These are phyloP conservation scores for Tenthredo livida DNA, from an alignment of 2,888 invertebrate genomes.

Conservation along the genomic window DNA sequence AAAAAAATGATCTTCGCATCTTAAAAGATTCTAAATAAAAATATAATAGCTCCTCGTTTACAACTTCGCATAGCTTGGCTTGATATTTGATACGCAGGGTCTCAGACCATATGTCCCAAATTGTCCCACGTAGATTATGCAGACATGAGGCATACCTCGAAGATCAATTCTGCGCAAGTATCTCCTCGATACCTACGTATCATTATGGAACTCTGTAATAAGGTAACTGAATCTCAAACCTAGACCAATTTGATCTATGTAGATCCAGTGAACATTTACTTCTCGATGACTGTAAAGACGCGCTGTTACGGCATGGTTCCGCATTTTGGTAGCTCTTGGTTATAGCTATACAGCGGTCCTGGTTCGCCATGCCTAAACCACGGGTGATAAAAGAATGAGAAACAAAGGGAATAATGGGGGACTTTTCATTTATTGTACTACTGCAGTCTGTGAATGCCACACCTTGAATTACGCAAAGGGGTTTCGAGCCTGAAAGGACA, in stretches of 20 bases:
- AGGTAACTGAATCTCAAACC: not conserved
- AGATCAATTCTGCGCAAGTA: not conserved
- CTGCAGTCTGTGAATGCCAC: constrained; percentile 50
- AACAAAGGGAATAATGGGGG: constrained; percentile 44
- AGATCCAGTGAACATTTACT: not conserved
- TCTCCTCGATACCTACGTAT: not conserved
- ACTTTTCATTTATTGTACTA: constrained; percentile 39
- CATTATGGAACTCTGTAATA: not conserved
- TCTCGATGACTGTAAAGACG: not conserved
- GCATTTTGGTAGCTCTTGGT: not conserved
- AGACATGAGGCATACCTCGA: not conserved
- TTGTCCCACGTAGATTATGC: not conserved
- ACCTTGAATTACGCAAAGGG: constrained; percentile 40
- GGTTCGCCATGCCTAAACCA: not conserved
- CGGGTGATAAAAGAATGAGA: not conserved
- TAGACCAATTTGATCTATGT: not conserved
- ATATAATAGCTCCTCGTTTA: not conserved
- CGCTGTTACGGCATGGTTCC: not conserved
- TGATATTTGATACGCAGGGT: constrained; percentile 12
- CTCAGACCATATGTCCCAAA: not conserved
- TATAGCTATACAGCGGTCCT: not conserved
- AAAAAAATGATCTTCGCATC: not conserved
- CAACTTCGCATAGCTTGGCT: not conserved
- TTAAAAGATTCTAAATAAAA: not conserved
- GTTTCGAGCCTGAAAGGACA: constrained; percentile 25